phyloP scores from a whole-genome alignment of 2,113 vertebrate species.

The Alligator sinensis region DNA sequence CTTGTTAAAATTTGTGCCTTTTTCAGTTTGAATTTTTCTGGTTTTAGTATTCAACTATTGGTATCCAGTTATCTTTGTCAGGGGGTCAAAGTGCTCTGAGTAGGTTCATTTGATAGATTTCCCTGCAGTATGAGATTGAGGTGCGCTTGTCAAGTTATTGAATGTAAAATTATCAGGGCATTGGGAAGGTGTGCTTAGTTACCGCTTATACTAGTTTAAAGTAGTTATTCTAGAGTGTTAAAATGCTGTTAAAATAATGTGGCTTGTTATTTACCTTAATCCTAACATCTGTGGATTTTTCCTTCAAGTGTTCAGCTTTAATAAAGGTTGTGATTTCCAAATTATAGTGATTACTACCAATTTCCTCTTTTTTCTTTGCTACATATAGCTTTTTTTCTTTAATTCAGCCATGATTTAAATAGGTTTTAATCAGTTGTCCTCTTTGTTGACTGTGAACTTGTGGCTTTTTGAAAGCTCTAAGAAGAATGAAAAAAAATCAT shows the following conservation, averaged over 20 bases:
- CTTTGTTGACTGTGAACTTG: background rate
- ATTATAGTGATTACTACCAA: background rate
- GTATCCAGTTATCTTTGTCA: background rate
- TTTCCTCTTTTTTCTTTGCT: background rate
- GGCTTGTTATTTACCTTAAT: background rate
- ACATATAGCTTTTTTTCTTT: background rate
- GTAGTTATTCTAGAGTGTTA: too few relatives aligned
- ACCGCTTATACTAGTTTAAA: background rate
- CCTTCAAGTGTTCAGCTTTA: background rate
- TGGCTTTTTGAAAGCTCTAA: background rate
- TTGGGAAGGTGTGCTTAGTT: too few relatives aligned
- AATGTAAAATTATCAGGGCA: too few relatives aligned
- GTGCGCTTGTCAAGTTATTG: too few relatives aligned
- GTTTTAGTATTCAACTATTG: background rate
- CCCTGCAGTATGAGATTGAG: too few relatives aligned
- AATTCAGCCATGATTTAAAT: background rate
- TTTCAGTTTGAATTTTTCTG: background rate
- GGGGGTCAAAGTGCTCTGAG: too few relatives aligned
- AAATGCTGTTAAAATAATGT: too few relatives aligned
- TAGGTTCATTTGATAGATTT: too few relatives aligned
- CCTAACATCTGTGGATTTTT: background rate
- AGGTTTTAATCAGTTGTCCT: background rate
- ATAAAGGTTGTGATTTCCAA: background rate
- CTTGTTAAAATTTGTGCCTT: background rate
- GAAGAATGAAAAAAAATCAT: background rate